Conservation (phyloP, 2,888 invertebrate genomes). For the Danaus chrysippus region DNA sequence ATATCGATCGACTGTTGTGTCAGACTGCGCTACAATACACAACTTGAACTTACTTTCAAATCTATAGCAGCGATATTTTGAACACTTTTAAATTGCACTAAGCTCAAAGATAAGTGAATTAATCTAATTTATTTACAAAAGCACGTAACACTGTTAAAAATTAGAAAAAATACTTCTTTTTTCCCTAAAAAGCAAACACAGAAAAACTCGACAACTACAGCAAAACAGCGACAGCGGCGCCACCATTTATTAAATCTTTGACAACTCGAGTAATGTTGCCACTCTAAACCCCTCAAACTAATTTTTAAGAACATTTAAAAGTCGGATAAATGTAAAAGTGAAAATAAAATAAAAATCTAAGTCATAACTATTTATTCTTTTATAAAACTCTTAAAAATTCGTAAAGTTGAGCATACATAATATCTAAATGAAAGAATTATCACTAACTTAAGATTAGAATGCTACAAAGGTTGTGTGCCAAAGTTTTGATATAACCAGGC, state of each 20-base stretch:
- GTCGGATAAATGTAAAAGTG: no score
- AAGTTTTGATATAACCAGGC: no score
- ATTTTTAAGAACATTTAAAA: no score
- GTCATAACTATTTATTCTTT: no score
- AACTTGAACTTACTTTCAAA: conserved; percentile 37
- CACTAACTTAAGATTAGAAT: no score
- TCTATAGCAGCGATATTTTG: conserved; percentile 12
- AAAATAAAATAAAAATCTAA: no score
- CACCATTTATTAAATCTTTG: conserved; percentile 26
- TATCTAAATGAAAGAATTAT: no score
- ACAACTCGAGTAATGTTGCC: conserved; percentile 16
- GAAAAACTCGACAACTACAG: conserved; percentile 41
- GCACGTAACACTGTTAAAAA: conserved; percentile 31
- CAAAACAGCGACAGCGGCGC: conserved; percentile 44
- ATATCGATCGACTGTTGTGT: conserved; percentile 67
- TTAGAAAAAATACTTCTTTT: conserved; percentile 40
- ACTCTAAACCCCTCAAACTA: background rate
- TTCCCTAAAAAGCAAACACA: conserved; percentile 40
- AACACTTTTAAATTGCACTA: conserved; percentile 13
- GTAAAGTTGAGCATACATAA: no score
- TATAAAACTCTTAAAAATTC: no score
- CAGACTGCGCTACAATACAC: conserved; percentile 37
- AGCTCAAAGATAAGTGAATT: background rate
- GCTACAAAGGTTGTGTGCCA: no score
- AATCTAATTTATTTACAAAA: conserved; percentile 19